Percentiles rank a stretch among this genome's conserved stretches.
phyloP scores from a whole-genome alignment of 92 coral and sea anemone genomes.

The Galaxea fascicularis region DNA sequence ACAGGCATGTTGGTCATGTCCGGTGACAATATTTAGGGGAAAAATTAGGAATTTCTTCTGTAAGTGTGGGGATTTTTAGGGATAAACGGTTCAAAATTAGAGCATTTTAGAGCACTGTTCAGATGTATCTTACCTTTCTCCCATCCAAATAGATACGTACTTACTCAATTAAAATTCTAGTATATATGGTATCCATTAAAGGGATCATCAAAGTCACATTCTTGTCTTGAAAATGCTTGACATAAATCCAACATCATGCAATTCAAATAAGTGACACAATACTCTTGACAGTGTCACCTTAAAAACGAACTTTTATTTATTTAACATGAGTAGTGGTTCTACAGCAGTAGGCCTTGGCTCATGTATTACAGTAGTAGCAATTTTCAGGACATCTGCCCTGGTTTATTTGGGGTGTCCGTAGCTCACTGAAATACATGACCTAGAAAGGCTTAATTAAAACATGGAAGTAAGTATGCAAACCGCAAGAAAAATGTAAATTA shows the following conservation, averaged over 20 bases:
- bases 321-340: too few relatives aligned
- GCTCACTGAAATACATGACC: not conserved
- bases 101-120: not conserved
- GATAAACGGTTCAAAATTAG: not conserved
- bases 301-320: too few relatives aligned
- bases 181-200: not conserved
- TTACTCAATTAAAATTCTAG: not conserved
- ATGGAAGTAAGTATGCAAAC: not conserved
- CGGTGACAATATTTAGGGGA: too few relatives aligned
- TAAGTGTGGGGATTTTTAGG: too few relatives aligned
- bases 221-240: not conserved
- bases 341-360: too few relatives aligned
- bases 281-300: too few relatives aligned
- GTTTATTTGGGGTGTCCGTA: not conserved
- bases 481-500: too few relatives aligned
- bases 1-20: too few relatives aligned
- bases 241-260: not conserved
- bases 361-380: too few relatives aligned
- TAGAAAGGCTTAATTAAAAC: not conserved
- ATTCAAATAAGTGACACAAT: too few relatives aligned
- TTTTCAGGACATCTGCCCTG: not conserved
- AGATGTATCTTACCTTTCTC: not conserved
- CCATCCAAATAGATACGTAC: not conserved
- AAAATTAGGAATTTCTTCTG: too few relatives aligned
- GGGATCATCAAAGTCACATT: not conserved